phyloP scores from a whole-genome alignment of 2,888 invertebrate species.

The Lepidonotus clava region DNA sequence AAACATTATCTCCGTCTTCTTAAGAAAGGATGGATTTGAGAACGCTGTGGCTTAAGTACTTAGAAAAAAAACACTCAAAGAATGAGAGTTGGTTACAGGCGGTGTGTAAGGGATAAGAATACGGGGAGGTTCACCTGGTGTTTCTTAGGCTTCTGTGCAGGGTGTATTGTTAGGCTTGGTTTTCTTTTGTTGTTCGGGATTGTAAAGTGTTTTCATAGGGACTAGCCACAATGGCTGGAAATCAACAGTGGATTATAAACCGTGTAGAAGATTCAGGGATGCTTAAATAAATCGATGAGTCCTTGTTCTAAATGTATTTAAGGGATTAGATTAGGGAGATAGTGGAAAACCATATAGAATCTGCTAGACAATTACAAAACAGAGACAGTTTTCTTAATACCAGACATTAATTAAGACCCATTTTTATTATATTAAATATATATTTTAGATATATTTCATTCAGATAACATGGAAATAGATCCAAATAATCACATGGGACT shows the following conservation, averaged over 20 bases:
- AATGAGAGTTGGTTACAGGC: neutral
- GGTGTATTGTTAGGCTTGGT: neutral
- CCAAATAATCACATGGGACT: no score
- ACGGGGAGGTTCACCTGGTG: constrained; percentile 4
- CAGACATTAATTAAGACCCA: no score
- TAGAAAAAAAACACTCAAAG: neutral
- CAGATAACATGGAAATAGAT: no score
- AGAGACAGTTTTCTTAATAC: no score
- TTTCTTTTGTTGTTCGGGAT: no score
- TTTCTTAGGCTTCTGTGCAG: neutral
- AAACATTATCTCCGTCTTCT: constrained; percentile 46
- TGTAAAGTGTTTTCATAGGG: no score
- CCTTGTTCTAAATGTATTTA: neutral
- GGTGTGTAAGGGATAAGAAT: neutral
- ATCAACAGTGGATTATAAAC: constrained; percentile 21
- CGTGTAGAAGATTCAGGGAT: neutral
- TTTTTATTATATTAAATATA: no score
- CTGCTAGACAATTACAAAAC: no score
- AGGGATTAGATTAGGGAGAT: no score
- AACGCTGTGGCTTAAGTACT: constrained; percentile 35
- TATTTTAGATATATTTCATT: no score
- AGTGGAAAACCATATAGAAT: no score
- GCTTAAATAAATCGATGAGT: constrained; percentile 1
- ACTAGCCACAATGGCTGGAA: constrained; percentile 5
- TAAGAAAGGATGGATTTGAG: constrained; percentile 43